phyloP scores from a whole-genome alignment of 2,797 vertebrate genomes.

The Prunella strophiata region DNA sequence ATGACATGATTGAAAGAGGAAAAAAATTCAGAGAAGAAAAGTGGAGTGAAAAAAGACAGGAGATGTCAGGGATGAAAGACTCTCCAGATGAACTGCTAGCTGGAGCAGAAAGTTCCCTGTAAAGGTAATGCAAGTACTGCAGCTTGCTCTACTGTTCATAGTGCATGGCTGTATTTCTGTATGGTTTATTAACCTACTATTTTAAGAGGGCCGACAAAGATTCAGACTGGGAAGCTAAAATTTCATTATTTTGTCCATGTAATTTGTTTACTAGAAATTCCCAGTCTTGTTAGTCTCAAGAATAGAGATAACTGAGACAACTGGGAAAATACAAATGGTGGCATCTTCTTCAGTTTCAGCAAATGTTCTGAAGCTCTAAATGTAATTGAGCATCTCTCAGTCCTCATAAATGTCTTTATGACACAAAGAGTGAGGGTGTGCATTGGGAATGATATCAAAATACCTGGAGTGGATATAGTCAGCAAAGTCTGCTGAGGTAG shows the following conservation, averaged over 20 bases:
- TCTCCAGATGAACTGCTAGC: neutral
- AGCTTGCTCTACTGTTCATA: neutral
- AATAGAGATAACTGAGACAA: neutral
- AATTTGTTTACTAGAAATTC: neutral
- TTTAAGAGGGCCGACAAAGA: neutral
- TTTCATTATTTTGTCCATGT: neutral
- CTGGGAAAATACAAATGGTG: neutral
- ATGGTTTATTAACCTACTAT: neutral
- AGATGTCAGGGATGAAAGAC: neutral
- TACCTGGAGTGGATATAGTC: neutral
- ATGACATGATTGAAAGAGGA: neutral
- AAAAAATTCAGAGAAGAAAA: neutral
- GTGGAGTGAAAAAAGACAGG: neutral
- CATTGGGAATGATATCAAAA: neutral
- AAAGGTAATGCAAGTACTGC: neutral
- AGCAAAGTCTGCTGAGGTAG: neutral
- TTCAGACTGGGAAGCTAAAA: neutral
- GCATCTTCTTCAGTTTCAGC: neutral
- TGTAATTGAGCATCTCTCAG: neutral
- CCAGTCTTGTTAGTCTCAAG: neutral
- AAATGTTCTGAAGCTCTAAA: neutral
- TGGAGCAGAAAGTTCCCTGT: neutral
- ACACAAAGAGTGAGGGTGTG: neutral
- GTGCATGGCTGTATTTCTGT: neutral
- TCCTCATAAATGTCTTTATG: neutral